Base-by-base conservation (phyloP, 2,797 vertebrate genomes). In the Epinephelus awoara region DNA sequence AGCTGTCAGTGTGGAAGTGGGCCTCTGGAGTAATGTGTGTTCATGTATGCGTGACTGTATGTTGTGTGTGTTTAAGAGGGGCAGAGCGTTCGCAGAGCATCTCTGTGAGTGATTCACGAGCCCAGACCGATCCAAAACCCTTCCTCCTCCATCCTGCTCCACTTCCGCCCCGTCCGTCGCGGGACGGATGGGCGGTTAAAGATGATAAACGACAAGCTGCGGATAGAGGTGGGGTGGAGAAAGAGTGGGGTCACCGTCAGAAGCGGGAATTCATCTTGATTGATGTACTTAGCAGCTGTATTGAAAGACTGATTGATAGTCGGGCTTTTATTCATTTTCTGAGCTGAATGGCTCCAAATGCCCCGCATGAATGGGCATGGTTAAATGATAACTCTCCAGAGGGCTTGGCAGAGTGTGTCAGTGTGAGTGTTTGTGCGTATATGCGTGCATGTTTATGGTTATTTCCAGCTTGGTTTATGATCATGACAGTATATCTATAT, bases 271-370 rank as follows among this genome's bases (percentile, higher is more conserved):
- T 89, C 68, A 78, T 72, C 66, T 38, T 74, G 72, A 85, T 15
- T 67, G 75, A 89, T 87, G 71, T 58, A 82, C 64, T 76, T 57
- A 84, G 75, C 59, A 61, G 59, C 71, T 83, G 85, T 71, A 85
- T 67, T 84, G 72, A 81, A 73, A 74, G 73, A 57, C 59, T 83
- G 87, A 92, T 87, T 83, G 84, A 90, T 86, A 72, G 83, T 40
- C 27, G 42, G 61, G 58, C 49, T 80, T 79, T 79, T 63, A 74
- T 85, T 82, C 61, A 72, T 70, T 67, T 80, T 83, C 75, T 64
- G 50, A 61, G 76, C 68, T 69, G 62, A 91, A 63, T 77, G 86
- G 71, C 76, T 82, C 50, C 62, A 67, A 84, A 85, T 66, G 69
- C 46, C 46, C 19, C 34, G 2, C 52, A 83, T 78, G 77, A 89